phyloP scores from a whole-genome alignment of 2,797 vertebrate species.

The Denticeps clupeoides region DNA sequence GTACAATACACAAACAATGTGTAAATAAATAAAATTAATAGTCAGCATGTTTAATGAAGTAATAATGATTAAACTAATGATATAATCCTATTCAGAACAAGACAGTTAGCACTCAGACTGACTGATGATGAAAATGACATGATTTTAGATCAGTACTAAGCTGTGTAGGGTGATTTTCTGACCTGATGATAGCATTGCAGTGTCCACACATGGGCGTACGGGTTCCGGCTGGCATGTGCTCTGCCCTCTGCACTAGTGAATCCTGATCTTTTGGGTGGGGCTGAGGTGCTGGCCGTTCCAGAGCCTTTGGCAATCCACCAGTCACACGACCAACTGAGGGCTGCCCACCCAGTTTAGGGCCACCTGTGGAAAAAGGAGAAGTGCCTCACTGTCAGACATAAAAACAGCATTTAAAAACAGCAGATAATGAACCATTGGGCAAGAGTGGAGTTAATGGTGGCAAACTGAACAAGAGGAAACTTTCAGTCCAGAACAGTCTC shows the following conservation, averaged over 20 bases:
- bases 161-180: not conserved
- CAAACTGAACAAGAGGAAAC: no score
- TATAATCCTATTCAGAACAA: no score
- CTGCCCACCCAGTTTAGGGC: constrained; percentile 41
- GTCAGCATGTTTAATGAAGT: no score
- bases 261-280: constrained; percentile 70
- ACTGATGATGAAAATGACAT: no score
- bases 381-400: constrained; percentile 1
- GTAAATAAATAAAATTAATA: no score
- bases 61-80: no score
- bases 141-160: not conserved
- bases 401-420: no score
- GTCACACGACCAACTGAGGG: constrained; percentile 66
- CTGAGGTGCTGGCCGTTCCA: constrained; percentile 43
- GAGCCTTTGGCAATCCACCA: constrained; percentile 37
- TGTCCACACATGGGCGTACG: constrained; percentile 89
- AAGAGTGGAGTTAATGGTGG: no score
- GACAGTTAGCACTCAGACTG: no score
- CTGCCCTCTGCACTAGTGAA: constrained; percentile 81
- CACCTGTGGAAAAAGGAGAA: constrained; percentile 33
- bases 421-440: no score
- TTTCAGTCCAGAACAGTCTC: no score
- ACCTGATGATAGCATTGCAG: constrained; percentile 90
- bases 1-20: no score
- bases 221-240: constrained; percentile 85